phyloP scores from a whole-genome alignment of 1,140 invertebrate genomes.

The Oryctes rhinoceros region DNA sequence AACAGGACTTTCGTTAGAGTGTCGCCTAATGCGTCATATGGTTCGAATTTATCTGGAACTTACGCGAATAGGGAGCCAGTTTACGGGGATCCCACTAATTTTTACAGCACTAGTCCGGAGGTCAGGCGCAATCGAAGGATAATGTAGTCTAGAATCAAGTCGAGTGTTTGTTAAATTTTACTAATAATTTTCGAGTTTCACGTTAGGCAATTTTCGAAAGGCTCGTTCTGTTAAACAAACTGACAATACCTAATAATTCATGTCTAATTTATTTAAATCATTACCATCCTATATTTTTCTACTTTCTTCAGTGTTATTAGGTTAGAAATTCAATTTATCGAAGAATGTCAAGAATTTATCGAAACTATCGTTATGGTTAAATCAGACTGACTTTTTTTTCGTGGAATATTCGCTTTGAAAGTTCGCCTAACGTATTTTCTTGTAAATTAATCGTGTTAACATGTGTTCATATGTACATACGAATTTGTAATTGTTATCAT shows the following conservation, averaged over 20 bases:
- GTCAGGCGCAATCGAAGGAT: conserved; percentile 51
- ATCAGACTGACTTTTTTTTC: background rate
- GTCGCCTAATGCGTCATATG: conserved; percentile 3
- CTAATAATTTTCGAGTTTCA: background rate
- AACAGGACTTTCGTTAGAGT: background rate
- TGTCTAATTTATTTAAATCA: background rate
- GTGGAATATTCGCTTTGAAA: background rate
- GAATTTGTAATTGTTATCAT: conserved; percentile 29
- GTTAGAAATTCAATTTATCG: background rate
- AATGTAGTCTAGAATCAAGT: conserved; percentile 38
- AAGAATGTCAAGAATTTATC: background rate
- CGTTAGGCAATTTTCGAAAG: background rate
- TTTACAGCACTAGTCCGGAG: conserved; percentile 53
- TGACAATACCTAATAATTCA: background rate
- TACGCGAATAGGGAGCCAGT: conserved; percentile 51
- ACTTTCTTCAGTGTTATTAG: background rate
- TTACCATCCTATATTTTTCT: background rate
- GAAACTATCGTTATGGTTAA: background rate
- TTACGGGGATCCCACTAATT: conserved; percentile 54
- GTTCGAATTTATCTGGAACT: conserved; percentile 48
- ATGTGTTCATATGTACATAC: conserved; percentile 34
- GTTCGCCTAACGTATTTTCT: background rate
- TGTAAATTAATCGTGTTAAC: conserved; percentile 20
- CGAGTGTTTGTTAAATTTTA: conserved; percentile 6
- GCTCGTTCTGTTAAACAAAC: background rate